Evolutionary conservation across 2,888 invertebrate species (phyloP), one percentile per base, ranked within the genome.

Genomic region (Thyatira batis): DNA sequence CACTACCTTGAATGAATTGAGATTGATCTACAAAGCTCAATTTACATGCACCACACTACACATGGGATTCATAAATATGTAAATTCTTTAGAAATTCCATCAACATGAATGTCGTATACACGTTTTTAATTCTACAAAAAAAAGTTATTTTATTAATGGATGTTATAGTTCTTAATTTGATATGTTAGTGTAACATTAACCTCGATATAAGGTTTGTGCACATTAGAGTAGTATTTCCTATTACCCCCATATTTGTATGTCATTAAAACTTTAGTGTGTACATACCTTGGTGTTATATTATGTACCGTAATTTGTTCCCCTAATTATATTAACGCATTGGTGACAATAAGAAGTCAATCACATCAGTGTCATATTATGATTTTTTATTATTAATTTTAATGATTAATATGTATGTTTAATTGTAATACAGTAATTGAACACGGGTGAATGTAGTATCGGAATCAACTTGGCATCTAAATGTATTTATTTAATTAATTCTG

Each of bases 311-410:
- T 52, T 27, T 50, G 44, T 60, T 56, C 48, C 55, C 54, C 55
- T 57, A 50, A 62, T 59, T 61, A 59, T 49, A 33, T 17, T 39
- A 60, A 58, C 61, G 53, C 61, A 71, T 72, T 71, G 68, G 67
- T 80, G 83, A 85, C 82, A 84, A 80, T 85, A 79, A 83, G 67
- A 63, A 77, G 82, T 84, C 81, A 81, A 82, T 80, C 76, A 74
- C 73, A 73, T 78, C 77, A 74, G 84, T 87, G 85, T 88, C 84
- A 85, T 87, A 83, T 76, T 46, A 43, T 50, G 39, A 10, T 50
- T 45, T 45, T 33, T 33, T 30, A n/a, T n/a, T 30, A 28, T 10
- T 53, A 49, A 57, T 61, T 51, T 59, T 54, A 55, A 48, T 23
- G 8, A 39, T 43, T 21, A 50, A 50, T 50, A 43, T 25, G 23